A percentile compares a stretch with the other conserved stretches of the same genome.
These are phyloP conservation scores for Osedax fenrisi DNA, from an alignment of 2,888 invertebrate species.

Conservation along the genomic window DNA sequence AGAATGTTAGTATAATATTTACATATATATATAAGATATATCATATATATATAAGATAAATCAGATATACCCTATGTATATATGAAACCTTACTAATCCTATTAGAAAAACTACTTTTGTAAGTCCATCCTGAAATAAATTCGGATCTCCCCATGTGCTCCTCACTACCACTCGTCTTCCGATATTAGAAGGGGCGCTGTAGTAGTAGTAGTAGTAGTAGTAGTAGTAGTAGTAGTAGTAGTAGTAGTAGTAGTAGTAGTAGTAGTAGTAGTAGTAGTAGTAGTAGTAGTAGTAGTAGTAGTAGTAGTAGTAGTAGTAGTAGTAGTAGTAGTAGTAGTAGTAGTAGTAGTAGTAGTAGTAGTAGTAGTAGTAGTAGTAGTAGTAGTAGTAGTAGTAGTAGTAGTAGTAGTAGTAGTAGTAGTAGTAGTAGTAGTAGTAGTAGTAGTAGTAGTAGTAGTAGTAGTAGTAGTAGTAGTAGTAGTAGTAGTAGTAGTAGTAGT, in stretches of 20 bases:
- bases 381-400: background rate
- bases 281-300: background rate
- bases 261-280: background rate
- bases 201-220: background rate
- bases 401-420: slow-evolving; percentile 17
- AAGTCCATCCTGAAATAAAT: slow-evolving; percentile 22
- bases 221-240: background rate
- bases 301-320: background rate
- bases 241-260: slow-evolving; percentile 2
- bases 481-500: slow-evolving; percentile 15
- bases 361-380: slow-evolving; percentile 9
- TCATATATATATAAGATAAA: too few relatives aligned
- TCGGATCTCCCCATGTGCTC: slow-evolving; percentile 33
- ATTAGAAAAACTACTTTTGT: slow-evolving; percentile 33
- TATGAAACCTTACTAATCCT: slow-evolving; percentile 29
- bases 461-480: slow-evolving; percentile 14
- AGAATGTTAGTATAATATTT: too few relatives aligned
- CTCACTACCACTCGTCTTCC: slow-evolving; percentile 32
- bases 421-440: slow-evolving; percentile 4
- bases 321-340: background rate
- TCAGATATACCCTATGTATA: too few relatives aligned
- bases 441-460: slow-evolving; percentile 9
- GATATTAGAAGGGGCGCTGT: slow-evolving; percentile 33
- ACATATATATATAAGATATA: too few relatives aligned
- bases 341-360: slow-evolving; percentile 1